Percentiles rank a stretch among this genome's conserved stretches.
Evolutionary conservation across 2,797 vertebrate genomes (phyloP).

Genomic region (Coreius guichenoti): DNA sequence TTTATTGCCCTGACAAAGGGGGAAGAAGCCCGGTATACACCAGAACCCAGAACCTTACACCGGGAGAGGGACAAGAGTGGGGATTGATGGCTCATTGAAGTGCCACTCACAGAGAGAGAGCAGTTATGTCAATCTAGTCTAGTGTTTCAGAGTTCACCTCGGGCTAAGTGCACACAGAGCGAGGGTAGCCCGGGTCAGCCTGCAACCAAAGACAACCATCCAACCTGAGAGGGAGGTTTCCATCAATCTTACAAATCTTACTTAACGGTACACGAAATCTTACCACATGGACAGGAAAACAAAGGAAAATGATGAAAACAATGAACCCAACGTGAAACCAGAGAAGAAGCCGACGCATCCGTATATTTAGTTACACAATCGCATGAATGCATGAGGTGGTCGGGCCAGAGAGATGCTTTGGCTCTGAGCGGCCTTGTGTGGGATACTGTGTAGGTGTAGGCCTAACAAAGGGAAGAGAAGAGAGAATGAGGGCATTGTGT

Average conservation of each 20-base stretch:
- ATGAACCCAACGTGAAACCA: constrained; percentile 12
- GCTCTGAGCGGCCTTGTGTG: constrained; percentile 14
- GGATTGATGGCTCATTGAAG: constrained; percentile 42
- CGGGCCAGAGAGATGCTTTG: constrained; percentile 19
- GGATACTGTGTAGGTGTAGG: constrained; percentile 23
- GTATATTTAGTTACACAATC: constrained; percentile 49
- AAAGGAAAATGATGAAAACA: constrained; percentile 47
- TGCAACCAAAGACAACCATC: constrained; percentile 44
- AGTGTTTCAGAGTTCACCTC: constrained; percentile 49
- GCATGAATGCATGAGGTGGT: constrained; percentile 39
- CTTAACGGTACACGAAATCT: constrained; percentile 36
- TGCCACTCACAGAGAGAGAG: constrained; percentile 36
- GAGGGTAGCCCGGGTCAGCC: constrained; percentile 26
- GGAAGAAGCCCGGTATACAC: constrained; percentile 32
- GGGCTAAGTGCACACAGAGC: constrained; percentile 38
- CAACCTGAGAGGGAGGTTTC: constrained; percentile 39
- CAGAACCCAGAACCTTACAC: constrained; percentile 31
- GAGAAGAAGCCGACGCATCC: constrained; percentile 34
- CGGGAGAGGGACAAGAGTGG: background rate
- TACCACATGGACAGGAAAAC: constrained; percentile 37
- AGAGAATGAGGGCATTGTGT: constrained; percentile 39
- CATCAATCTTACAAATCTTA: constrained; percentile 40
- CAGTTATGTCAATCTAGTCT: constrained; percentile 29
- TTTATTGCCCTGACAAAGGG: constrained; percentile 73
- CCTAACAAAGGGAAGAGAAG: constrained; percentile 20